phyloP scores from a whole-genome alignment of 2,888 invertebrate species.

The Polydrusus tereticollis region DNA sequence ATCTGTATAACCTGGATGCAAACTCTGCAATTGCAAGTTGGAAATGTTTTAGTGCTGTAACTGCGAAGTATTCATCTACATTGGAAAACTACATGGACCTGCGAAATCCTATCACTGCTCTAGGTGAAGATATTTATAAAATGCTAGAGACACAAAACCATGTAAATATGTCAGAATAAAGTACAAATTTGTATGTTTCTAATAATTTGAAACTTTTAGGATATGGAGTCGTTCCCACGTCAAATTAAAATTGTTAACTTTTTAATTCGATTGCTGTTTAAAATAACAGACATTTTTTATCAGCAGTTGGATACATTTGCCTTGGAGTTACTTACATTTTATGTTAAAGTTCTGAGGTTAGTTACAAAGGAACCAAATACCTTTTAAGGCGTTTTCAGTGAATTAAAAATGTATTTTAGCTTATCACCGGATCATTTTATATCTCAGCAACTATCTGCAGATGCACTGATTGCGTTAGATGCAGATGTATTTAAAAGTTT shows the following conservation, averaged over 20 bases:
- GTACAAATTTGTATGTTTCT: background rate
- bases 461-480: background rate
- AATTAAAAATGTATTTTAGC: conserved; percentile 4
- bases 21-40: conserved; percentile 72
- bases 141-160: conserved; percentile 41
- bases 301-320: conserved; percentile 19
- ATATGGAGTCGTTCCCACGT: background rate
- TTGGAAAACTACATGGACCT: conserved; percentile 53
- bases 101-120: conserved; percentile 48
- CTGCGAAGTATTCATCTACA: conserved; percentile 67
- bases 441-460: background rate
- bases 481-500: conserved; percentile 4
- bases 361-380: background rate
- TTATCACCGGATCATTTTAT: background rate
- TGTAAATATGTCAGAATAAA: conserved; percentile 1
- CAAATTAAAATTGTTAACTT: conserved; percentile 16
- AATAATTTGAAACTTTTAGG: background rate
- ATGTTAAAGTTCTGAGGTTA: conserved; percentile 15
- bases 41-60: conserved; percentile 69
- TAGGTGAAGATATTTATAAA: conserved; percentile 51
- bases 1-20: conserved; percentile 68
- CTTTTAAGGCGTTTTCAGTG: background rate
- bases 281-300: conserved; percentile 24
- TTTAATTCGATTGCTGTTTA: conserved; percentile 21
- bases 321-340: conserved; percentile 23